phyloP scores from a whole-genome alignment of 2,888 invertebrate species.

The Plutella xylostella region DNA sequence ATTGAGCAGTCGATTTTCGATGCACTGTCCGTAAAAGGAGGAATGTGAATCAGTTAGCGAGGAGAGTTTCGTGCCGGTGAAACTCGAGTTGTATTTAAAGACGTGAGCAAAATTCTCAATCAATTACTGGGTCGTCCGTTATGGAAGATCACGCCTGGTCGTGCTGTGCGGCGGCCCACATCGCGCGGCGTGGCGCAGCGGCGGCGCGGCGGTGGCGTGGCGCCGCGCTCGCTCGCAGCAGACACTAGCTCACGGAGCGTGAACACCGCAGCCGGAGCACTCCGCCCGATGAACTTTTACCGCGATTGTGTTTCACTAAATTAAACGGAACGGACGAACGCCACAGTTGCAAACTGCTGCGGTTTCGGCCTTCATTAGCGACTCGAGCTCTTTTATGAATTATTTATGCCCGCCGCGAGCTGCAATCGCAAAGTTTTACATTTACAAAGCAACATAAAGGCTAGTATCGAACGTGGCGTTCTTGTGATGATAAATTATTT shows the following conservation, averaged over 20 bases:
- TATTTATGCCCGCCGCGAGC: slow-evolving; percentile 28
- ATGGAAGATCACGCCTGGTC: background rate
- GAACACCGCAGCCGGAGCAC: slow-evolving; percentile 13
- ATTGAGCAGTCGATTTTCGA: background rate
- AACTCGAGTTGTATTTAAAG: too few species aligned
- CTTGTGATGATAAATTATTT: slow-evolving; percentile 60
- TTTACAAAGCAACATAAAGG: slow-evolving; percentile 54
- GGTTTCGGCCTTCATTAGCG: slow-evolving; percentile 54
- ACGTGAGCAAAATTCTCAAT: background rate
- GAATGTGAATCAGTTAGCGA: too few species aligned
- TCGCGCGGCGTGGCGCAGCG: background rate
- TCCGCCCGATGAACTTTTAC: slow-evolving; percentile 28
- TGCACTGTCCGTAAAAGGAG: too few species aligned
- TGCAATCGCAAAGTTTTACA: slow-evolving; percentile 39
- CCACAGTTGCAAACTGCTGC: slow-evolving; percentile 26
- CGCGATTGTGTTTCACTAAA: slow-evolving; percentile 32
- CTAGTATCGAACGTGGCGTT: slow-evolving; percentile 47
- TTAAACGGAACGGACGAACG: slow-evolving; percentile 24
- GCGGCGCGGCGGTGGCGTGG: background rate
- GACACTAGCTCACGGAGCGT: background rate
- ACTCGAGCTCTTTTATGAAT: slow-evolving; percentile 54
- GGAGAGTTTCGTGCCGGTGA: too few species aligned
- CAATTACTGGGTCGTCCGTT: background rate
- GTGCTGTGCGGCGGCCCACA: too few species aligned
- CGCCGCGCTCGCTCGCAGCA: background rate